A percentile compares a stretch with the other conserved stretches of the same genome.
These are phyloP conservation scores for Drosophila gaucha DNA, from an alignment of 2,888 invertebrate species.

Conservation along the genomic window DNA sequence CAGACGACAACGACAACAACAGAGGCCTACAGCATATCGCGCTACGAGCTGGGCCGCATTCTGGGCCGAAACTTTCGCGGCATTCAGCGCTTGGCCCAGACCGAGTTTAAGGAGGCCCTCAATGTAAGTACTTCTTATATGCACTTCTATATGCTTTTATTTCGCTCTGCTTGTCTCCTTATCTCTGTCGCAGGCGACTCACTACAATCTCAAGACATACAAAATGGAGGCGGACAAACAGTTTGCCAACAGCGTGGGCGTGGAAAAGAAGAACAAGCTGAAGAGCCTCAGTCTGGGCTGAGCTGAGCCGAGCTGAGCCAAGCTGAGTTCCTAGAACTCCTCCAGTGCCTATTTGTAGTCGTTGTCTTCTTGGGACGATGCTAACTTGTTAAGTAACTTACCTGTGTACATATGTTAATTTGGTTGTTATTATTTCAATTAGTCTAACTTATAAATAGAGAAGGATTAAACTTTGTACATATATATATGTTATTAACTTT, in stretches of 20 bases:
- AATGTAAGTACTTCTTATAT: conserved; percentile 72
- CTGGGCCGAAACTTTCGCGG: conserved; percentile 83
- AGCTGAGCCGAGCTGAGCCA: too few relatives aligned
- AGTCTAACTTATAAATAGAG: conserved; percentile 2
- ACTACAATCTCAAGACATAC: conserved; percentile 82
- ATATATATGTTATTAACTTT: too few relatives aligned
- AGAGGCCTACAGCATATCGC: conserved; percentile 81
- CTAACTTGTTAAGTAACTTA: conserved; percentile 3
- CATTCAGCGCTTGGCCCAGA: conserved; percentile 79
- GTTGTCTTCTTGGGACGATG: not conserved
- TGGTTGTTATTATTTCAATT: not conserved
- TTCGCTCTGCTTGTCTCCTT: not conserved
- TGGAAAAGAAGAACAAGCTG: conserved; percentile 77
- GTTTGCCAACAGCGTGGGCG: conserved; percentile 80
- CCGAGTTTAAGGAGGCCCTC: conserved; percentile 82
- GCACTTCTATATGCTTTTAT: not conserved
- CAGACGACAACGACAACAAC: conserved; percentile 78
- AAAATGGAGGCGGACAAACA: conserved; percentile 81
- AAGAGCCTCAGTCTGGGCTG: conserved; percentile 67
- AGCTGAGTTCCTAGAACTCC: not conserved
- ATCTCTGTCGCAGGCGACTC: conserved; percentile 74
- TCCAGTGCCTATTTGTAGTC: not conserved
- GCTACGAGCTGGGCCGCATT: conserved; percentile 83
- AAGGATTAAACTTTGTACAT: conserved; percentile 1
- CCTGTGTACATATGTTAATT: conserved; percentile 9